Evolutionary conservation across 2,797 vertebrate species (phyloP).

Genomic region (Australoheros facetus): DNA sequence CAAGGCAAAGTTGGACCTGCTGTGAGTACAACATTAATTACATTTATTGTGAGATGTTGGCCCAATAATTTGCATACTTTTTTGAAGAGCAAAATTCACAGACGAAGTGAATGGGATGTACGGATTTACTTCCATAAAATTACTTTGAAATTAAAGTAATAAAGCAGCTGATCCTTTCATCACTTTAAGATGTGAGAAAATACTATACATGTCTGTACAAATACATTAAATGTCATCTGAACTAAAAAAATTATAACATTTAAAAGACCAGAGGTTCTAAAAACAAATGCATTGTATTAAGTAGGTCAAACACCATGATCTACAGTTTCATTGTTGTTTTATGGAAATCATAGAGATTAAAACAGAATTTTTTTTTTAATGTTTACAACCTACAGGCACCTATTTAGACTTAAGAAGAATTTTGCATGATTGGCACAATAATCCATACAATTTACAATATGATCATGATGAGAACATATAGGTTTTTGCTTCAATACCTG

Average conservation of each 20-base stretch:
- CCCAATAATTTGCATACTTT: not conserved
- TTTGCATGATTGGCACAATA: not conserved
- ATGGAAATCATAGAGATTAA: not conserved
- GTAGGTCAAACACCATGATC: not conserved
- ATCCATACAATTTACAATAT: not conserved
- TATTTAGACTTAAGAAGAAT: not conserved
- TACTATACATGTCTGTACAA: not conserved
- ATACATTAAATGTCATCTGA: not conserved
- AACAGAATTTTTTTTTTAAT: not conserved
- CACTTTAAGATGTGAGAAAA: not conserved
- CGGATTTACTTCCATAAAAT: not conserved
- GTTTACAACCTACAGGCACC: not conserved
- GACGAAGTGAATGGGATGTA: not conserved
- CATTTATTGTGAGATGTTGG: not conserved
- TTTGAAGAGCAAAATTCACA: not conserved
- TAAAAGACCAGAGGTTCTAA: not conserved
- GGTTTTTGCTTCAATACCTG: not conserved
- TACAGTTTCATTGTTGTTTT: not conserved
- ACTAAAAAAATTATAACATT: not conserved
- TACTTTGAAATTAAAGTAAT: not conserved
- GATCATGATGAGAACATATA: not conserved
- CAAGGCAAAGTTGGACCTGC: slow-evolving; percentile 95
- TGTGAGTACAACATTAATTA: slow-evolving; percentile 81
- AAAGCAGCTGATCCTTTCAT: not conserved
- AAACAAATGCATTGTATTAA: not conserved